These are phyloP conservation scores for Zaprionus gabonicus DNA, from an alignment of 1,140 invertebrate species.

Conservation along the genomic window DNA sequence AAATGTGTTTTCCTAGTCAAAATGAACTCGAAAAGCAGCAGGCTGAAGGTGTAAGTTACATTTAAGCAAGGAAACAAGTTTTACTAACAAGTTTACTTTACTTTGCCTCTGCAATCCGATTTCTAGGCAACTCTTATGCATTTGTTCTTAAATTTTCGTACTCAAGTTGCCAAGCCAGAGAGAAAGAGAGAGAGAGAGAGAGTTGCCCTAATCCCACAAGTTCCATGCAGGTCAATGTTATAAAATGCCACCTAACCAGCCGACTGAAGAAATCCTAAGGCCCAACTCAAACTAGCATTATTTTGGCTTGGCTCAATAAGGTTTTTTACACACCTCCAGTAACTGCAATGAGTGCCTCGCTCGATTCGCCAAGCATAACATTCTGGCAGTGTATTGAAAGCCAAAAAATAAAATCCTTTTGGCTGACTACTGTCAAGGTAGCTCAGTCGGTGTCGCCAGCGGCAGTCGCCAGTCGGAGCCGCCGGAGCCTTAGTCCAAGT, in stretches of 20 bases:
- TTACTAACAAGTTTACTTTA: not conserved
- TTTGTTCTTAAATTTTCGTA: not conserved
- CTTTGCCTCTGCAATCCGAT: not conserved
- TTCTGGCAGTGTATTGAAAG: constrained; percentile 54
- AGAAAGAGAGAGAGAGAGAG: not conserved
- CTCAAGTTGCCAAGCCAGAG: not conserved
- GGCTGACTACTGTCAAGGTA: constrained; percentile 77
- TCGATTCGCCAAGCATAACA: not conserved
- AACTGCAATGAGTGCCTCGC: not conserved
- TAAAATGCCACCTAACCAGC: not conserved
- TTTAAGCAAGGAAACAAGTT: not conserved
- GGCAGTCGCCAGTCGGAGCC: not conserved
- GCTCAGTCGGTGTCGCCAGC: constrained; percentile 40
- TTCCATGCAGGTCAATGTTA: constrained; percentile 2
- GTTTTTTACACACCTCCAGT: not conserved
- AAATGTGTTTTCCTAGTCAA: not conserved
- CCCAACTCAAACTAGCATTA: not conserved
- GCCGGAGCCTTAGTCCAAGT: constrained; percentile 15
- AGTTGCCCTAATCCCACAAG: not conserved
- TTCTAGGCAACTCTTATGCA: not conserved
- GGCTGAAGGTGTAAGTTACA: not conserved
- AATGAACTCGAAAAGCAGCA: not conserved
- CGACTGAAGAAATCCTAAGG: not conserved
- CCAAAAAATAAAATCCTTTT: constrained; percentile 69
- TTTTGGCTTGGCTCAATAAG: not conserved